Evolutionary conservation across 2,113 vertebrate species (phyloP), one percentile per base, ranked within the genome.

Genomic region (Abramis brama): DNA sequence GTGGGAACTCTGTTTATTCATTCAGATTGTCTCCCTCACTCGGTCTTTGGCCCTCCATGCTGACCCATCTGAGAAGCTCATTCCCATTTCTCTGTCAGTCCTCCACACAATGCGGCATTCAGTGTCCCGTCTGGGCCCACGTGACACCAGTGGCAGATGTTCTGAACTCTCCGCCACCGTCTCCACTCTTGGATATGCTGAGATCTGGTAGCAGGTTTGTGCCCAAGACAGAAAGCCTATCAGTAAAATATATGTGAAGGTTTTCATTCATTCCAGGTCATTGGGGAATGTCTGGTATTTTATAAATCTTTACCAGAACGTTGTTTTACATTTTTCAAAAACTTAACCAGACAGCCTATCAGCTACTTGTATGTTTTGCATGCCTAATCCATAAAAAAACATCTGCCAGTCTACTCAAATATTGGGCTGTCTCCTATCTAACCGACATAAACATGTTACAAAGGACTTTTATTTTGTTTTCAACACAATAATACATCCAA

Each of bases 141-240:
- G 62, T 91, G 81, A 91, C 74, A 80, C 57, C 85, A 85, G 88
- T 79, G 88, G 89, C 93, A 93, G 90, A 93, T 92, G 92, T 91
- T 87, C 87, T 78, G 45, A 78, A 57, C 68, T 39, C 60, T 59
- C 39, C 79, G 6, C 47, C 74, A 85, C 88, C 84, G 83, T 79
- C 57, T 45, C 21, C 66, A 84, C 86, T 43, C 83, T 87, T 75
- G 83, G 68, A 77, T 36, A 50, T 39, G 36, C 50, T 6, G 6
- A 39, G 23, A 25, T 59, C 30, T 73, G 68, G 45, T 25, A 33
- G 62, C 45, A 57, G 50, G 50, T 59, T 83, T 83, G 64, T 82
- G 60, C 62, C 64, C 47, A 55, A 66, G 36, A 82, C 43, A 17
- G 39, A 81, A 68, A 47, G 39, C 15, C 10, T 45, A 81, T 81